These are phyloP conservation scores for Heliocidaris erythrogramma DNA, from an alignment of 35 echinoderm and acorn worm species.

Conservation along the genomic window DNA sequence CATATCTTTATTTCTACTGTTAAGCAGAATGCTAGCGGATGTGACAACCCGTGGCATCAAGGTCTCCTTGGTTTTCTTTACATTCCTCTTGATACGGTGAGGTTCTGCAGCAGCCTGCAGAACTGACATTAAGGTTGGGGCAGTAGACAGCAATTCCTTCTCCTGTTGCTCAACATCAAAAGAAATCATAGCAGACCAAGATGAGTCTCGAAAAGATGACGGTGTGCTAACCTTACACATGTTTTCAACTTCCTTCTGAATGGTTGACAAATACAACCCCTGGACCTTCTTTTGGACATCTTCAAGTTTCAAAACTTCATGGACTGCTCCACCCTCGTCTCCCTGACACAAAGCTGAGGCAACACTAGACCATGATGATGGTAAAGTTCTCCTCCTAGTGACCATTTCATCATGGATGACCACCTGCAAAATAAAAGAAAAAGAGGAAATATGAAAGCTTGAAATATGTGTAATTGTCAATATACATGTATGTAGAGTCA, in stretches of 20 bases:
- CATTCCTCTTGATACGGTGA: background rate
- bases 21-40: conserved; percentile 30
- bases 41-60: background rate
- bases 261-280: background rate
- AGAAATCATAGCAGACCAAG: background rate
- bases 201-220: conserved; percentile 5
- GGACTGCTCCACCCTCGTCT: background rate
- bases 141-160: background rate
- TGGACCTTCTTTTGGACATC: background rate
- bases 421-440: background rate
- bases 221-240: background rate
- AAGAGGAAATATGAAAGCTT: background rate
- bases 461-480: background rate
- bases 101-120: conserved; percentile 19
- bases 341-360: conserved; percentile 34
- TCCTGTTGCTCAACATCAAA: background rate
- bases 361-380: conserved; percentile 13
- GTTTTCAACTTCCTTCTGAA: conserved; percentile 11
- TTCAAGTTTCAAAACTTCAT: background rate
- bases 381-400: background rate
- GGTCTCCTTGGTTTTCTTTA: conserved; percentile 14
- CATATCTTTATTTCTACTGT: conserved; percentile 34
- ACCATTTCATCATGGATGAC: background rate
- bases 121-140: background rate
- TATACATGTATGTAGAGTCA: too few relatives aligned